Evolutionary conservation across 2,113 vertebrate genomes (phyloP), one percentile per base, ranked within the genome.

Genomic region (Zapus hudsonius): DNA sequence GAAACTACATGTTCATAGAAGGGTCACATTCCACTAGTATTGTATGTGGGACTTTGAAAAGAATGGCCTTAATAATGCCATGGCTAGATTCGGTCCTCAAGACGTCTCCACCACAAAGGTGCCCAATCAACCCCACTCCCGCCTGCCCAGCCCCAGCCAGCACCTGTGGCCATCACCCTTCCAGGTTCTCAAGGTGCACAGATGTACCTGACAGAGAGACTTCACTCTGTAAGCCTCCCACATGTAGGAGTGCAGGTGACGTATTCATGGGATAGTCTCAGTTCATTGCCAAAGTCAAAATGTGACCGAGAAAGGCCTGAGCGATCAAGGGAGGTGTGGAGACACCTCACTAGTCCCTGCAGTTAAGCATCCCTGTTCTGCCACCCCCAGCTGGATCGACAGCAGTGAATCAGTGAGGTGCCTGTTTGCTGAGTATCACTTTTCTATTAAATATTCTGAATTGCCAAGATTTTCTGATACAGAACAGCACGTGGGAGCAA

Each of bases 51-150:
- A 97, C 81, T 61, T 97, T 96, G 92, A 8, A 75, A 97, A 98
- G 96, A 96, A 98, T 85, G 97, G 97, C 98, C 98, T 98, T 98
- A 98, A 98, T 92, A 89, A 70, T 31, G 64, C 86, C 61, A 38
- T 93, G 11, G 81, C 95, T 79, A 95, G 94, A 72, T 96, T 93
- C 89, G 85, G 0, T 94, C 93, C 80, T 61, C 88, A 76, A 66
- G 88, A 33, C 22, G 1, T 17, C 2, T 38, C 96, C 96, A 95
- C 76, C 1, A 0, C 31, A 7, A 83, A 17, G 3, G 86, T 44
- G 81, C 70, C 64, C 64, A 0, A 5, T 52, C 31, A 22, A 27
- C 13, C n/a, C 83, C n/a, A 93, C 40, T 80, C 38, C 87, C 0
- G 1, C n/a, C 75, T 47, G 52, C 70, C 23, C 11, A 6, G 73